phyloP scores from a whole-genome alignment of 2,797 vertebrate genomes.

The Intellagama lesueurii region DNA sequence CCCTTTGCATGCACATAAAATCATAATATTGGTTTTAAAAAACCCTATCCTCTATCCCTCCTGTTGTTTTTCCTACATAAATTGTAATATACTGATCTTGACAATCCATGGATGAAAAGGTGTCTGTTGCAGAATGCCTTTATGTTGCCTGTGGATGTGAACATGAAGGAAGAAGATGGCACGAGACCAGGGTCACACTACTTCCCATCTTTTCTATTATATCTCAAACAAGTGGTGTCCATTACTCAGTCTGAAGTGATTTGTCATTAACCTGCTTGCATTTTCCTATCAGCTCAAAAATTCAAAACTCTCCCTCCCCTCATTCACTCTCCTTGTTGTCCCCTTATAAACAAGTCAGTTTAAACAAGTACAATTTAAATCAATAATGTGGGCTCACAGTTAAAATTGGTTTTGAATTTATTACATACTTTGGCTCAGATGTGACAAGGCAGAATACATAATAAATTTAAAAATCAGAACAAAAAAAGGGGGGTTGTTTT shows the following conservation, averaged over 20 bases:
- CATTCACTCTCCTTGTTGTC: not conserved
- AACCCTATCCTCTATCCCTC: not conserved
- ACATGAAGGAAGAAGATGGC: not conserved
- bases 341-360: conserved; percentile 44
- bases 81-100: not conserved
- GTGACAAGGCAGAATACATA: conserved; percentile 54
- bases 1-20: not conserved
- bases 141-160: not conserved
- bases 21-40: not conserved
- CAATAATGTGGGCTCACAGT: conserved; percentile 45
- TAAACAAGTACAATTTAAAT: conserved; percentile 54
- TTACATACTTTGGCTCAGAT: conserved; percentile 44
- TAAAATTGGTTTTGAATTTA: conserved; percentile 72
- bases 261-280: not conserved
- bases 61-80: not conserved
- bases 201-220: not conserved
- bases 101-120: not conserved
- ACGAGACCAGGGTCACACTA: not conserved
- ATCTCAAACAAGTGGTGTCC: not conserved
- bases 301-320: not conserved
- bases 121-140: not conserved
- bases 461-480: conserved; percentile 61
- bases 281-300: conserved; percentile 4
- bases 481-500: conserved; percentile 57
- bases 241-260: not conserved